phyloP scores from a whole-genome alignment of 2,113 vertebrate genomes.

The Puffinus mauretanicus region DNA sequence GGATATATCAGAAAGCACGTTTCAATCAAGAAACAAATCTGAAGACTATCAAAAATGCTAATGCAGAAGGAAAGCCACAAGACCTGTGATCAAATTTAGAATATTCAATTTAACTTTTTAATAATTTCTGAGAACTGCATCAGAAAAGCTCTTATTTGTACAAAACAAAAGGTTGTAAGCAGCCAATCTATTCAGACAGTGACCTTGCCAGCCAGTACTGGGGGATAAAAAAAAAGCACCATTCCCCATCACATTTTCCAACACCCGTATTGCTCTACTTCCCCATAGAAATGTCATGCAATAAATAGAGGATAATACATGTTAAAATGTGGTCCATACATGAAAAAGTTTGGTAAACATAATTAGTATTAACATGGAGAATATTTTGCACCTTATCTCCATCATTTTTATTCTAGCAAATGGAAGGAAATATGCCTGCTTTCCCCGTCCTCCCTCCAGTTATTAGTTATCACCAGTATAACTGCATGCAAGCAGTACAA shows the following conservation, averaged over 20 bases:
- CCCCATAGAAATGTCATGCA: neutral
- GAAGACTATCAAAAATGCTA: neutral
- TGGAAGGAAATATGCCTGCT: neutral
- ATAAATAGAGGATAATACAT: neutral
- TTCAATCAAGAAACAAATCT: neutral
- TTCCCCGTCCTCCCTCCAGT: neutral
- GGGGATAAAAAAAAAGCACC: neutral
- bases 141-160: neutral
- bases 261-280: neutral
- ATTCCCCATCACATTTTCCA: neutral
- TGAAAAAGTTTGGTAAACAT: neutral
- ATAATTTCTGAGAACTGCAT: neutral
- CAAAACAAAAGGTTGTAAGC: neutral
- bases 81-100: neutral
- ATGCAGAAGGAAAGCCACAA: neutral
- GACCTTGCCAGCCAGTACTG: neutral
- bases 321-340: neutral
- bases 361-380: neutral
- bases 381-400: neutral
- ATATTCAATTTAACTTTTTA: neutral
- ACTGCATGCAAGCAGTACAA: neutral
- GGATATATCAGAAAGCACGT: neutral
- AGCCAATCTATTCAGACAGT: neutral
- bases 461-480: neutral
- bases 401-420: neutral